phyloP scores from a whole-genome alignment of 2,888 invertebrate genomes.

The Spatulosminthurus flaviceps region DNA sequence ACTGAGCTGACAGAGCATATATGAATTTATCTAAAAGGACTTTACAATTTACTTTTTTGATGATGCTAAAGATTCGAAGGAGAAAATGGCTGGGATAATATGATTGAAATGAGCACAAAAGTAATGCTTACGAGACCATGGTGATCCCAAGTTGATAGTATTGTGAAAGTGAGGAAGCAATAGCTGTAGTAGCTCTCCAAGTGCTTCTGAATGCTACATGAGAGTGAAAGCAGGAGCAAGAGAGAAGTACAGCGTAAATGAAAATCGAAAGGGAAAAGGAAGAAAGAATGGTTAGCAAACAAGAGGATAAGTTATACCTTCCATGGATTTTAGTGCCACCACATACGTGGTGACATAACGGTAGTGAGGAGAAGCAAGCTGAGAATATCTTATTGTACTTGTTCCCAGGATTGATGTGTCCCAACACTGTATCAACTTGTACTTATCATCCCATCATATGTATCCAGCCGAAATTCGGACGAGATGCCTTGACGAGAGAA shows the following conservation, averaged over 20 bases:
- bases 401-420: neutral
- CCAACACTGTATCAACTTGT: neutral
- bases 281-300: neutral
- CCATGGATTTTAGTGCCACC: neutral
- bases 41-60: neutral
- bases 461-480: too few species aligned
- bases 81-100: neutral
- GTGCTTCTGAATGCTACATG: neutral
- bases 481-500: too few species aligned
- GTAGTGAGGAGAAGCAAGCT: neutral
- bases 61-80: neutral
- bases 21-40: neutral
- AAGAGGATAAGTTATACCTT: neutral
- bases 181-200: neutral
- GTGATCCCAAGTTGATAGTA: neutral
- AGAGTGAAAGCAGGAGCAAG: too few species aligned
- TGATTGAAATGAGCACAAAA: neutral
- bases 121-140: neutral
- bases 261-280: conserved; percentile 7
- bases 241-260: neutral
- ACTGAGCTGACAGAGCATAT: too few species aligned
- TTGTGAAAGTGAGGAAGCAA: neutral
- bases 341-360: too few species aligned
- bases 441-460: too few species aligned
- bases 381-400: neutral